Evolutionary conservation across 2,113 vertebrate genomes (phyloP), one percentile per base, ranked within the genome.

Genomic region (Eclectus roratus): DNA sequence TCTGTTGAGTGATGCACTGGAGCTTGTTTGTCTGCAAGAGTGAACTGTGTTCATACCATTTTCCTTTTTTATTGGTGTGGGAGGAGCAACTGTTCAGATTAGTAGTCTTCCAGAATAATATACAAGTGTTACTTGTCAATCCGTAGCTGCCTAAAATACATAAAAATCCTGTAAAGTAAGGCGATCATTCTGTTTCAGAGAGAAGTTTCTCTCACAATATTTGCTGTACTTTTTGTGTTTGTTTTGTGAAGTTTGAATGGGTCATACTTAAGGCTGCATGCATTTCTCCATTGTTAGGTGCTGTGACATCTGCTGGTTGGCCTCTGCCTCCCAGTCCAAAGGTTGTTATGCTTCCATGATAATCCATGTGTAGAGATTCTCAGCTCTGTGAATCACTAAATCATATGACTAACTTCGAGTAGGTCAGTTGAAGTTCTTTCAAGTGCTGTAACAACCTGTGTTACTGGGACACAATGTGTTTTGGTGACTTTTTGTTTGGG

Each of bases 251-350:
- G 70, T 94, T 95, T 33, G 33, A 65, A 16, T 85, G 65, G 70
- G 10, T n/a, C 53, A 2, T 39, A 25, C 39, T 82, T 80, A 41
- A 0, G 18, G 56, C 46, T 64, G 24, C 1, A 0, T 70, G 35
- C 7, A 3, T 85, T 92, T 68, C 84, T 94, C 33, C 39, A 10
- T 61, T 91, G 70, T 88, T 94, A 70, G 0, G 1, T 53, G 37
- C 80, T 56, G 21, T 65, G 84, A 76, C 0, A 4, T 85, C 44
- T 87, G 66, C 73, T 79, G 65, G n/a, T 49, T 91, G 89, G 78
- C 91, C 85, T 95, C 78, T 94, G 81, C 81, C 74, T 95, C 58
- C 78, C 46, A 49, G 80, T 92, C 46, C 84, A 95, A 76, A 96
- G 93, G 83, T 96, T 87, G 49, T 66, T 69, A 0, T 72, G 46